A percentile compares a stretch with the other conserved stretches of the same genome.
These are phyloP conservation scores for Dastarcus helophoroides DNA, from an alignment of 2,888 invertebrate species.

Conservation along the genomic window DNA sequence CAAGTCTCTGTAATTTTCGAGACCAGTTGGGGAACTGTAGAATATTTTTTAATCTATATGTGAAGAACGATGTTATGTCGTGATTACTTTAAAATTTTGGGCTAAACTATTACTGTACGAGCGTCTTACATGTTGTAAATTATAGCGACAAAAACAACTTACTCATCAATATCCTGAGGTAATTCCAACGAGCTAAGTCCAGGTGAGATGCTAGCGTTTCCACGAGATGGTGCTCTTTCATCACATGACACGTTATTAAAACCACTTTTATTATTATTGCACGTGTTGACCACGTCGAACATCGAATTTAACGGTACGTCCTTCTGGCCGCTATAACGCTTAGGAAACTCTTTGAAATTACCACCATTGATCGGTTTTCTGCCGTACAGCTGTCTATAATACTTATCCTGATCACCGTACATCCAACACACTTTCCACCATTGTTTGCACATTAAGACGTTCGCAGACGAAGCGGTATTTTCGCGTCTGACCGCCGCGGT, in stretches of 20 bases:
- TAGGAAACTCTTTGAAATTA: slow-evolving; percentile 8
- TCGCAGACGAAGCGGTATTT: slow-evolving; percentile 43
- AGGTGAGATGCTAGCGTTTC: slow-evolving; percentile 16
- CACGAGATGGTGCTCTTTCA: slow-evolving; percentile 16
- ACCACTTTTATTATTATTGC: background rate
- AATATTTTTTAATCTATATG: too few species aligned
- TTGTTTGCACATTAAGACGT: slow-evolving; percentile 72
- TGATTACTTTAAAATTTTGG: too few species aligned
- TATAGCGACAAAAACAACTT: too few species aligned
- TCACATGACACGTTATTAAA: background rate
- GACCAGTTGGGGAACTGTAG: too few species aligned
- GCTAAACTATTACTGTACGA: too few species aligned
- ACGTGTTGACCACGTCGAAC: background rate
- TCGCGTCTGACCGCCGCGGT: slow-evolving; percentile 29
- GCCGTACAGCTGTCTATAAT: slow-evolving; percentile 72
- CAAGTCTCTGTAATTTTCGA: too few species aligned
- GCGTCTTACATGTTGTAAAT: too few species aligned
- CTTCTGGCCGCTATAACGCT: background rate
- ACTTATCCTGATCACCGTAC: slow-evolving; percentile 75
- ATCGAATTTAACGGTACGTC: background rate
- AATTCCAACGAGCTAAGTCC: slow-evolving; percentile 24
- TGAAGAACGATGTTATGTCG: too few species aligned
- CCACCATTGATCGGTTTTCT: slow-evolving; percentile 17
- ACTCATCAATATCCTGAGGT: slow-evolving; percentile 26
- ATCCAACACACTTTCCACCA: slow-evolving; percentile 88